phyloP scores from a whole-genome alignment of 1,140 invertebrate genomes.

The Camponotus floridanus region DNA sequence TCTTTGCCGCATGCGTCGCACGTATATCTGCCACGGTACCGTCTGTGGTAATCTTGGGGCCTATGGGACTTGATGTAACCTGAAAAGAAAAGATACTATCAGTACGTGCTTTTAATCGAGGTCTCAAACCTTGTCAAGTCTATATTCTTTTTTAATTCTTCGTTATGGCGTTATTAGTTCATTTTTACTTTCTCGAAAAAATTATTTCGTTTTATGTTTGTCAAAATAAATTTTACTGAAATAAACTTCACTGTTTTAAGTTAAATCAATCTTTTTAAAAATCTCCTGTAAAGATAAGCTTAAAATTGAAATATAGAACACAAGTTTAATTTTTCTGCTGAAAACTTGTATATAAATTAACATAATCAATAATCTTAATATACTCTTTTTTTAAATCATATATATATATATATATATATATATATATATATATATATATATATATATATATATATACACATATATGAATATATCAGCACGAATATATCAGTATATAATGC shows the following conservation, averaged over 20 bases:
- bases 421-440: no score
- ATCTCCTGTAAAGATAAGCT: not conserved
- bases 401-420: no score
- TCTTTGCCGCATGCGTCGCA: conserved; percentile 79
- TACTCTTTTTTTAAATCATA: not conserved
- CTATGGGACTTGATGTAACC: conserved; percentile 1
- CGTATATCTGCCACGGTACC: conserved; percentile 70
- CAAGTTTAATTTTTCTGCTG: not conserved
- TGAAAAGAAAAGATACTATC: conserved; percentile 47
- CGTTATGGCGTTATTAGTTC: not conserved
- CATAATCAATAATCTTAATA: not conserved
- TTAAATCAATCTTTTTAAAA: not conserved
- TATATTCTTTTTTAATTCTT: not conserved
- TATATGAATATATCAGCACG: no score
- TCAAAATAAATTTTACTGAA: not conserved
- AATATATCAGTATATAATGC: no score
- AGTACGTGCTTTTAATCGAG: not conserved
- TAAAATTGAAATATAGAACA: not conserved
- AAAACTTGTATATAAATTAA: conserved; percentile 3
- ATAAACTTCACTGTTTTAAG: not conserved
- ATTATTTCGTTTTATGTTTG: not conserved
- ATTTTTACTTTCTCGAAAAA: not conserved
- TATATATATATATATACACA: not conserved
- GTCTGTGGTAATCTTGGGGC: conserved; percentile 60
- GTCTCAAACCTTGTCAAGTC: not conserved